Percentiles rank a stretch among this genome's conserved stretches.
Evolutionary conservation across 2,797 vertebrate genomes (phyloP).

Genomic region (Tangara arthus): DNA sequence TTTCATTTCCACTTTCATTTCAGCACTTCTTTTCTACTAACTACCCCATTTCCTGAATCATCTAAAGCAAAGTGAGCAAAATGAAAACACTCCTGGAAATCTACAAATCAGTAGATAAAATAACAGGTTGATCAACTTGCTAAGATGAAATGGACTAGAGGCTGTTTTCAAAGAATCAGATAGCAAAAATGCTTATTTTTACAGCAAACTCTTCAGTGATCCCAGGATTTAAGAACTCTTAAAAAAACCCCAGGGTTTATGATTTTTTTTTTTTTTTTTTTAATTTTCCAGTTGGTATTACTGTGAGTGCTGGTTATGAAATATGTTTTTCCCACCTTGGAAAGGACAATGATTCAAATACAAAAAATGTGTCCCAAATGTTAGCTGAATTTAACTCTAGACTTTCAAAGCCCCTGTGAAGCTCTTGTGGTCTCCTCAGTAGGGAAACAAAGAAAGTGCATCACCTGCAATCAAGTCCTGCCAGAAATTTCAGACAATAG

Average conservation of each 20-base stretch:
- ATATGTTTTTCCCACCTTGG: neutral
- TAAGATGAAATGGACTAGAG: neutral
- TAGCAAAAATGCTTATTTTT: neutral
- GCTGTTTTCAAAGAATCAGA: neutral
- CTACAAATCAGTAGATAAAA: neutral
- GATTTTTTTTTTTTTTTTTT: neutral
- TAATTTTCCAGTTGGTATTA: neutral
- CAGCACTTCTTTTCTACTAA: neutral
- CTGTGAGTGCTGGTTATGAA: neutral
- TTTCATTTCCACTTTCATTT: neutral
- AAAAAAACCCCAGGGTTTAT: fast-evolving
- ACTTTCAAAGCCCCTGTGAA: neutral
- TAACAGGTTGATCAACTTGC: neutral
- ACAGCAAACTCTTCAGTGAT: neutral
- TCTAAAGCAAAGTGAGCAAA: neutral
- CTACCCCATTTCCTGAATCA: neutral
- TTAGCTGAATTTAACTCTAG: neutral
- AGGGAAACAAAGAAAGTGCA: neutral
- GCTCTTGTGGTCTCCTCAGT: neutral
- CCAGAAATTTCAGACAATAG: slow-evolving; percentile 1
- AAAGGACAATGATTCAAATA: neutral
- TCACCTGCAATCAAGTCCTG: neutral
- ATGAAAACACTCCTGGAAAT: neutral
- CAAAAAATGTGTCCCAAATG: neutral
- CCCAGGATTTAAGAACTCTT: neutral